phyloP scores from a whole-genome alignment of 2,797 vertebrate species.

The Sebastes miniatus region DNA sequence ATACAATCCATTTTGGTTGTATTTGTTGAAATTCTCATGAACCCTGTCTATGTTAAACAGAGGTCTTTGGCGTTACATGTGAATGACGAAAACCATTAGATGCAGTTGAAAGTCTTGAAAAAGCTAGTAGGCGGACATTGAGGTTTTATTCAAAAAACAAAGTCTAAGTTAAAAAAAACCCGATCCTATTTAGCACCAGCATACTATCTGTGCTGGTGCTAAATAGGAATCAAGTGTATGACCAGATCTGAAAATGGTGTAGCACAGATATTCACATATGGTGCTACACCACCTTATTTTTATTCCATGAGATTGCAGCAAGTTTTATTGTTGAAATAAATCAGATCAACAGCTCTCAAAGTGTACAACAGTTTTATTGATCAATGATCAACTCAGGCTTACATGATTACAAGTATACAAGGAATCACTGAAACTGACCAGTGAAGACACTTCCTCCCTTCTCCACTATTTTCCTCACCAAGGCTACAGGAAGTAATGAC shows the following conservation, averaged over 20 bases:
- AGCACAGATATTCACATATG: not conserved
- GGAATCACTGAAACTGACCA: slow-evolving; percentile 62
- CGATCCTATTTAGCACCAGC: no score
- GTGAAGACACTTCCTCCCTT: slow-evolving; percentile 46
- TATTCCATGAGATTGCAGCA: not conserved
- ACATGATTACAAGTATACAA: slow-evolving; percentile 79
- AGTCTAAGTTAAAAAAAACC: no score
- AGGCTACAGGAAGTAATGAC: slow-evolving; percentile 9
- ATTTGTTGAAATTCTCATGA: no score
- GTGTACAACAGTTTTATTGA: slow-evolving; percentile 81
- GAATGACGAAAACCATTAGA: not conserved
- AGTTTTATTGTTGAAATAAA: not conserved
- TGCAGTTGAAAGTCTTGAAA: not conserved
- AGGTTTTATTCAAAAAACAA: no score
- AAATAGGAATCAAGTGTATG: no score
- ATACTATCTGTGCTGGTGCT: no score
- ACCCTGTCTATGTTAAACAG: not conserved
- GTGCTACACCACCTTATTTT: not conserved
- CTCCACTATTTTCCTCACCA: not conserved
- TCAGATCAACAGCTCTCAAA: slow-evolving; percentile 34
- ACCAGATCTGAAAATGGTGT: no score
- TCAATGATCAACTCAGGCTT: slow-evolving; percentile 74
- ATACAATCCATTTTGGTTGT: no score
- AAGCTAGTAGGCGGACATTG: no score
- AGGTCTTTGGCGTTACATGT: not conserved